phyloP scores from a whole-genome alignment of 2,888 invertebrate genomes.

The Melitaea athalia region DNA sequence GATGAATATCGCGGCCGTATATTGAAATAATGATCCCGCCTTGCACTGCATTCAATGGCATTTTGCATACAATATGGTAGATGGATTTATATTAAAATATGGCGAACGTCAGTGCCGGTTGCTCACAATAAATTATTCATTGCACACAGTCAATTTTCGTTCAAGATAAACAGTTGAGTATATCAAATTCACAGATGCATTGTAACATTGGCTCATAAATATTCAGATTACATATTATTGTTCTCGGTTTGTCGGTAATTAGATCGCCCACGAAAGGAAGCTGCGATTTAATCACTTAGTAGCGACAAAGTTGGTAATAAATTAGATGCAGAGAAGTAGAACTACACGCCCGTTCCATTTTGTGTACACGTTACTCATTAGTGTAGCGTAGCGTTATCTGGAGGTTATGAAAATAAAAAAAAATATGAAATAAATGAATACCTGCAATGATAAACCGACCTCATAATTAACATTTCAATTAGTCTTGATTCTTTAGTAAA shows the following conservation, averaged over 20 bases:
- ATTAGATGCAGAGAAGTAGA: conserved; percentile 56
- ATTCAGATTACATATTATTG: conserved; percentile 79
- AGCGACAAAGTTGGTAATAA: conserved; percentile 71
- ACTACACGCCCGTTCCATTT: conserved; percentile 49
- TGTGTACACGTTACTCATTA: conserved; percentile 60
- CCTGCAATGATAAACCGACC: conserved; percentile 4
- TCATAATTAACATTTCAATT: not conserved
- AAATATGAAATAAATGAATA: conserved; percentile 31
- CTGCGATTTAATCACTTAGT: conserved; percentile 68
- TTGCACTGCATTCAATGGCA: conserved; percentile 81
- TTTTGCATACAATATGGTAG: conserved; percentile 82
- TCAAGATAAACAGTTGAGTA: conserved; percentile 72
- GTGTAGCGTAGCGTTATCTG: conserved; percentile 41
- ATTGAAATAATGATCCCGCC: conserved; percentile 80
- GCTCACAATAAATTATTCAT: conserved; percentile 81
- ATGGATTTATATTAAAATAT: conserved; percentile 83
- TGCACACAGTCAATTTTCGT: conserved; percentile 78
- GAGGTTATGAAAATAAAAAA: conserved; percentile 31
- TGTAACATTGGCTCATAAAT: conserved; percentile 65
- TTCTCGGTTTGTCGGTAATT: conserved; percentile 79
- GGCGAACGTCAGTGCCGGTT: conserved; percentile 78
- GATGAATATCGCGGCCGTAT: conserved; percentile 79
- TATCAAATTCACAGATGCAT: conserved; percentile 72
- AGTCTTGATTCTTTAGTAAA: not conserved
- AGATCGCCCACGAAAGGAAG: conserved; percentile 79